phyloP scores from a whole-genome alignment of 2,888 invertebrate species.

The Ectemnius continuus region DNA sequence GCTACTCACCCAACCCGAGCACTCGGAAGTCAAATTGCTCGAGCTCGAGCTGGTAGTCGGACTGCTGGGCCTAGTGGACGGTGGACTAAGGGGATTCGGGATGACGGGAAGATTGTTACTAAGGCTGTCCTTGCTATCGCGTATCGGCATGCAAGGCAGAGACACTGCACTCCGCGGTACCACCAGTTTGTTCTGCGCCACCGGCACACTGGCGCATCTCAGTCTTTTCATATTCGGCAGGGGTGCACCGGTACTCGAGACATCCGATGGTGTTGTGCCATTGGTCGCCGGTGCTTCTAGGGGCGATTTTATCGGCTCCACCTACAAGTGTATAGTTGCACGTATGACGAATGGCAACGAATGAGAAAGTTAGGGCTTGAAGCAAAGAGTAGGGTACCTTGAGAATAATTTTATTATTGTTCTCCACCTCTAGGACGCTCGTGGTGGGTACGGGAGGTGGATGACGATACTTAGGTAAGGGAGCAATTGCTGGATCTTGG shows the following conservation, averaged over 20 bases:
- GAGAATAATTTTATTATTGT: slow-evolving; percentile 68
- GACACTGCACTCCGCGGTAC: slow-evolving; percentile 76
- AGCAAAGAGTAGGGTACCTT: slow-evolving; percentile 44
- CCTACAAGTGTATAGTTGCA: slow-evolving; percentile 14
- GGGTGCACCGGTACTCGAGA: slow-evolving; percentile 36
- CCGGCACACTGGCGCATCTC: slow-evolving; percentile 76
- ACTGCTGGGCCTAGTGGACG: slow-evolving; percentile 71
- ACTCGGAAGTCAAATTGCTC: slow-evolving; percentile 85
- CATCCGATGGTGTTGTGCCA: slow-evolving; percentile 56
- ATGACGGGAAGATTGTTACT: slow-evolving; percentile 68
- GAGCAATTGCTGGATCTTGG: slow-evolving; percentile 61
- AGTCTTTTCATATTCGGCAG: slow-evolving; percentile 68
- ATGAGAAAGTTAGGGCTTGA: background rate
- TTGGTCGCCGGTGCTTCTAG: slow-evolving; percentile 55
- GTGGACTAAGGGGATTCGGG: slow-evolving; percentile 70
- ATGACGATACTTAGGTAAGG: slow-evolving; percentile 58
- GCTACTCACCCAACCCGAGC: slow-evolving; percentile 93
- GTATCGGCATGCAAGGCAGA: slow-evolving; percentile 75
- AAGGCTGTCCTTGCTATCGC: slow-evolving; percentile 72
- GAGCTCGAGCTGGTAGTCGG: slow-evolving; percentile 81
- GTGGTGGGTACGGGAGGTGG: slow-evolving; percentile 50
- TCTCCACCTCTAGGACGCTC: slow-evolving; percentile 69
- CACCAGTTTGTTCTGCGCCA: slow-evolving; percentile 71
- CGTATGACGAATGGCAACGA: background rate
- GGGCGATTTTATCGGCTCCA: slow-evolving; percentile 64